These are phyloP conservation scores for Empis stercorea DNA, from an alignment of 2,888 invertebrate genomes.

Conservation along the genomic window DNA sequence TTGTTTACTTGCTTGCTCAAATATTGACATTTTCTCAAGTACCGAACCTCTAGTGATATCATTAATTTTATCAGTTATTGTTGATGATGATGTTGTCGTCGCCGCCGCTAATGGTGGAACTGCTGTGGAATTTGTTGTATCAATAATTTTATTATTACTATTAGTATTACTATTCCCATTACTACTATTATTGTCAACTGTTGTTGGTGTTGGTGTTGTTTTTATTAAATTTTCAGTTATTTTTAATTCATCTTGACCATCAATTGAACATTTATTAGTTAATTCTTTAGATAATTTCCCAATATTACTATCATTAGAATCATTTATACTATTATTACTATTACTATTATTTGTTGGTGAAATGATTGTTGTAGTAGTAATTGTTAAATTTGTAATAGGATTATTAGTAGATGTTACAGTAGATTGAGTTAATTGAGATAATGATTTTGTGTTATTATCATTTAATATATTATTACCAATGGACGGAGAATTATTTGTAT, in stretches of 20 bases:
- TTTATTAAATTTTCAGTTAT: conserved; percentile 25
- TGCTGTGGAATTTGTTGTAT: conserved; percentile 12
- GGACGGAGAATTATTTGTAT: background rate
- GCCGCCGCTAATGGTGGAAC: too few relatives aligned
- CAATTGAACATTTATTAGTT: background rate
- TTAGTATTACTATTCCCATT: conserved; percentile 1
- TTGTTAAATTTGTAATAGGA: conserved; percentile 4
- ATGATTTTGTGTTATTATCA: background rate
- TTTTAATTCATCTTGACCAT: conserved; percentile 24
- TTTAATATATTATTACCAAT: background rate
- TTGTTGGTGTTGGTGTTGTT: conserved; percentile 2
- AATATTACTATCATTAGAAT: conserved; percentile 12
- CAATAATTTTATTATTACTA: conserved; percentile 1
- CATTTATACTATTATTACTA: too few relatives aligned
- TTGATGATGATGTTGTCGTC: conserved; percentile 16
- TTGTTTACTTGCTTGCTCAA: conserved; percentile 27
- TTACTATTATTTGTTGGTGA: conserved; percentile 12
- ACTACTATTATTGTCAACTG: background rate
- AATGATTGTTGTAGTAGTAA: conserved; percentile 10
- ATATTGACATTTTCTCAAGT: conserved; percentile 36
- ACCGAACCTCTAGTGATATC: conserved; percentile 35
- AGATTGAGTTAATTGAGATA: background rate
- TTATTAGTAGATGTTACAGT: conserved; percentile 15
- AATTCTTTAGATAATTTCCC: background rate
- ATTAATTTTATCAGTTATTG: conserved; percentile 24